Evolutionary conservation across 2,797 vertebrate species (phyloP).

Genomic region (Lepus oiostolus): DNA sequence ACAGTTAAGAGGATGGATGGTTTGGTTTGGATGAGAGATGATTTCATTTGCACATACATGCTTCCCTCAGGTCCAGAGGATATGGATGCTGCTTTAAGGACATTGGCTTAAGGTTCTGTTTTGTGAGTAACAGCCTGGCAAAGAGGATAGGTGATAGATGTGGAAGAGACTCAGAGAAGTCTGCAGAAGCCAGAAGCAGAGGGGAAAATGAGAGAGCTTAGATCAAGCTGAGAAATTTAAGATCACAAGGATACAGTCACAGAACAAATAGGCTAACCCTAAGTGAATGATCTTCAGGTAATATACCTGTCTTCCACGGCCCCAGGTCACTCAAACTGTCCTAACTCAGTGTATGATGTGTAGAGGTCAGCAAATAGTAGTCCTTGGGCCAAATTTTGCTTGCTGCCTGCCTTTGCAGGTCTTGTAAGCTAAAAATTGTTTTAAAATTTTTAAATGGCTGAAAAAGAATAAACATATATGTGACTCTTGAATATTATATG

Average conservation of each 20-base stretch:
- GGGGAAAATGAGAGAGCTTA: background rate
- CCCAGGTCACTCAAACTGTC: background rate
- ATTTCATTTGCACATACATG: background rate
- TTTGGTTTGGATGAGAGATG: background rate
- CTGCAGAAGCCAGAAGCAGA: background rate
- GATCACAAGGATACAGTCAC: background rate
- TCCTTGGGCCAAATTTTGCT: too few relatives aligned
- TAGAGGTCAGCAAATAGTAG: background rate
- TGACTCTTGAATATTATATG: background rate
- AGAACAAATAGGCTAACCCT: background rate
- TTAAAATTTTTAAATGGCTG: slow-evolving; percentile 29
- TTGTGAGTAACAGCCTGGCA: background rate
- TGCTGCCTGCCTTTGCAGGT: background rate
- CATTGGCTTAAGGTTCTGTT: background rate
- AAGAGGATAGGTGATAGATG: background rate
- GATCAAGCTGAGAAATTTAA: background rate
- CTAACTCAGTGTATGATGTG: background rate
- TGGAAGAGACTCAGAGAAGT: background rate
- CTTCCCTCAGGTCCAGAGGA: background rate
- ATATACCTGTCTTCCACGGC: background rate
- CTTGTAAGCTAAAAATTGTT: background rate
- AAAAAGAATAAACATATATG: background rate
- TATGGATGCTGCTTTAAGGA: background rate
- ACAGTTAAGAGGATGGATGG: background rate
- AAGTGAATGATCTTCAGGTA: background rate